Percentiles rank a stretch among this genome's conserved stretches.
These are phyloP conservation scores for Anthonomus grandis DNA, from an alignment of 1,140 invertebrate genomes.

Conservation along the genomic window DNA sequence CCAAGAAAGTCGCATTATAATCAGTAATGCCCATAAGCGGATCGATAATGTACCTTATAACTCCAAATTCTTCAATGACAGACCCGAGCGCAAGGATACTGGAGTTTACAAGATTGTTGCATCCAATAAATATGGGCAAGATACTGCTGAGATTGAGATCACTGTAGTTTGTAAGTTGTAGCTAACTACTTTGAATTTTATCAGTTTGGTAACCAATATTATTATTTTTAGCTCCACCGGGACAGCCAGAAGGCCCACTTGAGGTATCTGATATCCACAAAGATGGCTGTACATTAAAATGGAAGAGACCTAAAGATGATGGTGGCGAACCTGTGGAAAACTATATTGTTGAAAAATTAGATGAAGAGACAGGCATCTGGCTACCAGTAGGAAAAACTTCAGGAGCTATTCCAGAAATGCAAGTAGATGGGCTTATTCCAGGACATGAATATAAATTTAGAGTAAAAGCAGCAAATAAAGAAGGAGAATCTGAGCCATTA, in stretches of 20 bases:
- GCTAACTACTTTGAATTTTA: background rate
- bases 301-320: slow-evolving; percentile 97
- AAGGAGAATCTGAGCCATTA: slow-evolving; percentile 95
- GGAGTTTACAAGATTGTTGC: slow-evolving; percentile 84
- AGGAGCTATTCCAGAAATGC: slow-evolving; percentile 76
- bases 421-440: slow-evolving; percentile 82
- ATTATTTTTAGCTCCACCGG: slow-evolving; percentile 71
- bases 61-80: slow-evolving; percentile 79
- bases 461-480: slow-evolving; percentile 94
- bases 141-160: slow-evolving; percentile 87
- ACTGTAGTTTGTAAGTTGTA: slow-evolving; percentile 77
- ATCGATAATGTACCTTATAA: slow-evolving; percentile 86
- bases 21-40: slow-evolving; percentile 54
- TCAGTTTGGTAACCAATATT: slow-evolving; percentile 8
- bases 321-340: slow-evolving; percentile 93
- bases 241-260: slow-evolving; percentile 89
- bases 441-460: slow-evolving; percentile 98
- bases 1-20: slow-evolving; percentile 60
- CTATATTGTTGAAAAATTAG: slow-evolving; percentile 95
- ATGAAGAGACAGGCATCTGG: slow-evolving; percentile 88
- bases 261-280: slow-evolving; percentile 94
- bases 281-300: slow-evolving; percentile 92
- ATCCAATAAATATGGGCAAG: slow-evolving; percentile 81
- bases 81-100: slow-evolving; percentile 78
- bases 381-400: slow-evolving; percentile 78